Evolutionary conservation across 2,888 invertebrate species (phyloP).

Genomic region (Nomada fucata): DNA sequence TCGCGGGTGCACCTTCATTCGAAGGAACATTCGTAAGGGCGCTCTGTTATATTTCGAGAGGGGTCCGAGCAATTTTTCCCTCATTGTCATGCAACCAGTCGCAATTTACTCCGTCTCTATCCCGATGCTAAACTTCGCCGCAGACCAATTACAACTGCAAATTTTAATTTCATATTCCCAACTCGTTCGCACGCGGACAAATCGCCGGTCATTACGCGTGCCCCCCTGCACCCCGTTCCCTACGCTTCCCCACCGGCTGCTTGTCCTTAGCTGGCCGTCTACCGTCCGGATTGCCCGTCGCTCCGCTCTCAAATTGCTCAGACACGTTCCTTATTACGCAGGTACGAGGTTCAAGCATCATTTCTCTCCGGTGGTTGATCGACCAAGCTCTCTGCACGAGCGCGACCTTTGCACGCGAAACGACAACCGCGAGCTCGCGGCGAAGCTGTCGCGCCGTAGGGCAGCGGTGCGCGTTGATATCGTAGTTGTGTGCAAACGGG

Average conservation of each 20-base stretch:
- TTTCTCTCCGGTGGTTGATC: conserved; percentile 60
- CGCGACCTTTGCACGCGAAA: conserved; percentile 71
- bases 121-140: background rate
- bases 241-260: background rate
- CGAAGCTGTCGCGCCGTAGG: conserved; percentile 72
- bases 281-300: conserved; percentile 78
- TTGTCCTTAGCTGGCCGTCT: conserved; percentile 26
- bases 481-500: conserved; percentile 47
- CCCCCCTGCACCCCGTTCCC: conserved; percentile 18
- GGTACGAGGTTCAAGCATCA: background rate
- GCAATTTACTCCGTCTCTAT: background rate
- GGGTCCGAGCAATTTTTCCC: background rate
- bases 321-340: conserved; percentile 52
- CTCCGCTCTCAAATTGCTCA: conserved; percentile 70
- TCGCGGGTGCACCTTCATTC: no score
- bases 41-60: background rate
- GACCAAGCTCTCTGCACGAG: conserved; percentile 67
- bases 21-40: no score
- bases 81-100: conserved; percentile 30
- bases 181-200: conserved; percentile 33
- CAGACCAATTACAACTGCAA: conserved; percentile 16
- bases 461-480: conserved; percentile 59
- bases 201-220: conserved; percentile 50
- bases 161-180: conserved; percentile 51
- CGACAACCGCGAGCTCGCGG: conserved; percentile 78